Conservation (phyloP, 2,797 vertebrate genomes). For the Ciconia nigra region DNA sequence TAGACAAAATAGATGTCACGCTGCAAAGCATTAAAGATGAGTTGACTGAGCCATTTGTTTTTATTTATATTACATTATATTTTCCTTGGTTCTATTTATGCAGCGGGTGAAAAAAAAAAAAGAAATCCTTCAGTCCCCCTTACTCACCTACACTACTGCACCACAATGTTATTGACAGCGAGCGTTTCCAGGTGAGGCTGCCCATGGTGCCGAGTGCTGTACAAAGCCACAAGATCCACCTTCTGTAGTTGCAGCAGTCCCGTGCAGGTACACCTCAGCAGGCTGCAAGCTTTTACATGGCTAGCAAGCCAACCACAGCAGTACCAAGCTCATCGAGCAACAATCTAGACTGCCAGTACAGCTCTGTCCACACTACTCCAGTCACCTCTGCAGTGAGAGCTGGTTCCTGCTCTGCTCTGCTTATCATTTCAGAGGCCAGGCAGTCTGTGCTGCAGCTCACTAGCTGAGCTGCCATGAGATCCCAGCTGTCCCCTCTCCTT, state of each 20-base stretch:
- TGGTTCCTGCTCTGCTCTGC: neutral
- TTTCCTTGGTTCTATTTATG: conserved; percentile 65
- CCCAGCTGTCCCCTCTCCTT: neutral
- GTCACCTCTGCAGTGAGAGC: neutral
- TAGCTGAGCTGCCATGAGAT: neutral
- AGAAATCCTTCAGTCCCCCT: neutral
- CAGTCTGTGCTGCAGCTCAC: neutral
- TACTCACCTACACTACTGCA: neutral
- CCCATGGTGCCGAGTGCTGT: neutral
- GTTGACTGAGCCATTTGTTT: conserved; percentile 76
- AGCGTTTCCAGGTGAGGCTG: neutral
- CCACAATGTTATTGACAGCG: neutral
- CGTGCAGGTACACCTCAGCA: neutral
- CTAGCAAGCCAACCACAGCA: neutral
- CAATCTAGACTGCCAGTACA: neutral
- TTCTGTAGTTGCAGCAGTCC: neutral
- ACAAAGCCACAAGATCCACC: neutral
- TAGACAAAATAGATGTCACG: conserved; percentile 75
- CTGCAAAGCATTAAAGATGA: conserved; percentile 75
- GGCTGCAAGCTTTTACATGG: accelerated
- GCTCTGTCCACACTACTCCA: neutral
- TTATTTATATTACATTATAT: conserved; percentile 75
- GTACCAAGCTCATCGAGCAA: accelerated
- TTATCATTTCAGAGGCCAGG: neutral
- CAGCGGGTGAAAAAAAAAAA: neutral